A percentile compares a stretch with the other conserved stretches of the same genome.
Conservation (phyloP, 2,797 vertebrate genomes). For the Lutra lutra region DNA sequence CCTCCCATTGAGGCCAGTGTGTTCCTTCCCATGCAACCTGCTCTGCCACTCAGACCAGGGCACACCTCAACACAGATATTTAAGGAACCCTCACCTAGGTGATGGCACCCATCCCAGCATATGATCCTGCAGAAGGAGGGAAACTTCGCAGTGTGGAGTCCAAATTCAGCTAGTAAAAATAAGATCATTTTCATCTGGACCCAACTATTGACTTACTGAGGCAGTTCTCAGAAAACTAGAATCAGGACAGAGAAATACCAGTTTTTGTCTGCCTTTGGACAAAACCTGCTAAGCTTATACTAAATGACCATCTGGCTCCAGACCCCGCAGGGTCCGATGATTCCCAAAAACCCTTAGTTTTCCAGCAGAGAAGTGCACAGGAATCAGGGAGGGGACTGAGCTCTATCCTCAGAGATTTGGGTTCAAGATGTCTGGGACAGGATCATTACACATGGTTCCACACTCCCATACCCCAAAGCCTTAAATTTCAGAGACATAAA, state of each 20-base stretch:
- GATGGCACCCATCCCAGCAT: not conserved
- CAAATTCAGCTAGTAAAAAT: not conserved
- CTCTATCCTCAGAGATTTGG: not conserved
- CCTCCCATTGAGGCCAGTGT: not conserved
- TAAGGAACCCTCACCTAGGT: not conserved
- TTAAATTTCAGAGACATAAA: not conserved
- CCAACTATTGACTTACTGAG: not conserved
- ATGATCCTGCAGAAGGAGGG: not conserved
- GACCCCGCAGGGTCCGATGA: not conserved
- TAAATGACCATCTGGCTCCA: not conserved
- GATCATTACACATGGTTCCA: not conserved
- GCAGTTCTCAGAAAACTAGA: slow-evolving; percentile 1
- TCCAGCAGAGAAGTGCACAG: not conserved
- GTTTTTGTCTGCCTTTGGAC: not conserved
- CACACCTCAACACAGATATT: not conserved
- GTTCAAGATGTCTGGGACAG: not conserved
- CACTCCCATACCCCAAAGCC: too few relatives aligned
- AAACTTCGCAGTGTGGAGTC: not conserved
- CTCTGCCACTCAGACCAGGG: not conserved
- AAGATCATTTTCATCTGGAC: not conserved
- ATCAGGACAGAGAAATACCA: not conserved
- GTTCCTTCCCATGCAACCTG: not conserved
- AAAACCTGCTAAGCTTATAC: not conserved
- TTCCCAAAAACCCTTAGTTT: not conserved
- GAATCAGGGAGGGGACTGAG: not conserved